phyloP scores from a whole-genome alignment of 2,113 vertebrate species.

The Lanius ludovicianus region DNA sequence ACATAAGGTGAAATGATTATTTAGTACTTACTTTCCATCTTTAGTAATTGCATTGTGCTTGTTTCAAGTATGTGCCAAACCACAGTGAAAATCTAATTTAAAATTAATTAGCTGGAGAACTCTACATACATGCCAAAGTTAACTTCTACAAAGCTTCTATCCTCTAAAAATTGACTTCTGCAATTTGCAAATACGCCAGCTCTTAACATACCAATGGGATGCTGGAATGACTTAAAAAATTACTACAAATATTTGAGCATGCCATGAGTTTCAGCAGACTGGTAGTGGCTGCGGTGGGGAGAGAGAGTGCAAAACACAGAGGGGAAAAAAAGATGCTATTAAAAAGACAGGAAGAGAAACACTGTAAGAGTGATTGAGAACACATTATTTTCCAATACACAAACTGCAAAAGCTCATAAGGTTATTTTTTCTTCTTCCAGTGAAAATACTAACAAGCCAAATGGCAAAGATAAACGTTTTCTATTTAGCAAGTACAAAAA shows the following conservation, averaged over 20 bases:
- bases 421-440: background rate
- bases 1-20: background rate
- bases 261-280: background rate
- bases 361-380: conserved; percentile 1
- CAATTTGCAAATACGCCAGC: background rate
- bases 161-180: background rate
- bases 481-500: background rate
- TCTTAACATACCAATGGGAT: background rate
- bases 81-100: background rate
- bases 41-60: background rate
- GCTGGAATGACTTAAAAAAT: conserved; percentile 1
- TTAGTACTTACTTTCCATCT: conserved; percentile 11
- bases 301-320: background rate
- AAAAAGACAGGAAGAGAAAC: conserved; percentile 23
- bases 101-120: conserved; percentile 21
- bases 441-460: background rate
- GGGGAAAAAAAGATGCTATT: background rate
- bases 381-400: conserved; percentile 32
- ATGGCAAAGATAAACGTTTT: background rate
- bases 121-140: background rate
- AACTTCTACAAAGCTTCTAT: background rate
- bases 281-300: background rate
- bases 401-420: background rate
- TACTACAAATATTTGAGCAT: background rate
- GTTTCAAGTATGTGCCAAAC: conserved; percentile 1